Evolutionary conservation across 2,113 vertebrate species (phyloP).

Genomic region (Sitta europaea): DNA sequence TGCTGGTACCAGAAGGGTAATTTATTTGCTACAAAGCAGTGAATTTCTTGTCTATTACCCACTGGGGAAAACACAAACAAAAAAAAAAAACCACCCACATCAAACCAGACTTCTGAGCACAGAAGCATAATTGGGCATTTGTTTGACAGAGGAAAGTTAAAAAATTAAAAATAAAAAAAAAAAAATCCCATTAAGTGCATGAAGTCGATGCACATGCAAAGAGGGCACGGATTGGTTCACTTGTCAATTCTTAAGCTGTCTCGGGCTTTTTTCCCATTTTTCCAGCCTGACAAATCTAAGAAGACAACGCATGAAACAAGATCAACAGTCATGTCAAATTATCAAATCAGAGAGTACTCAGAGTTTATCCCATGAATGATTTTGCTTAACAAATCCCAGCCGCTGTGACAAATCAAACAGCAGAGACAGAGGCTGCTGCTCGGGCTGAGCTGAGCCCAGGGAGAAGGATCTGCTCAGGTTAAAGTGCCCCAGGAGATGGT

Average conservation of each 20-base stretch:
- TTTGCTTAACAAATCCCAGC: constrained; percentile 26
- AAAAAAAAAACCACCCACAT: neutral
- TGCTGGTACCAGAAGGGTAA: neutral
- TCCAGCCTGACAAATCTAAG: constrained; percentile 58
- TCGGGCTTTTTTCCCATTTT: neutral
- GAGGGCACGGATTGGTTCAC: constrained; percentile 16
- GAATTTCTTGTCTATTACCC: neutral
- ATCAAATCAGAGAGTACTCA: constrained; percentile 19
- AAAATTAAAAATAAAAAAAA: neutral
- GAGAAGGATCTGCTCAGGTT: neutral
- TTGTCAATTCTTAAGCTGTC: constrained; percentile 11
- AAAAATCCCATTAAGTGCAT: neutral
- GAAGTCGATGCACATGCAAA: neutral
- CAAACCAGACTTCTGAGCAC: neutral
- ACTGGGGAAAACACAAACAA: neutral
- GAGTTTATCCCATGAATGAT: neutral
- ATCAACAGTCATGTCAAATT: constrained; percentile 53
- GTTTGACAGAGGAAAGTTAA: neutral
- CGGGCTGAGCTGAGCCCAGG: neutral
- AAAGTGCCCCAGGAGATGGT: neutral
- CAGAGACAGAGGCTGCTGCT: neutral
- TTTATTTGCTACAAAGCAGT: neutral
- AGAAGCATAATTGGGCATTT: neutral
- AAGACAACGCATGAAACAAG: constrained; percentile 57
- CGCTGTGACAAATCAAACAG: neutral